These are phyloP conservation scores for Anguilla obscura DNA, from an alignment of 2,797 vertebrate species.

Conservation along the genomic window DNA sequence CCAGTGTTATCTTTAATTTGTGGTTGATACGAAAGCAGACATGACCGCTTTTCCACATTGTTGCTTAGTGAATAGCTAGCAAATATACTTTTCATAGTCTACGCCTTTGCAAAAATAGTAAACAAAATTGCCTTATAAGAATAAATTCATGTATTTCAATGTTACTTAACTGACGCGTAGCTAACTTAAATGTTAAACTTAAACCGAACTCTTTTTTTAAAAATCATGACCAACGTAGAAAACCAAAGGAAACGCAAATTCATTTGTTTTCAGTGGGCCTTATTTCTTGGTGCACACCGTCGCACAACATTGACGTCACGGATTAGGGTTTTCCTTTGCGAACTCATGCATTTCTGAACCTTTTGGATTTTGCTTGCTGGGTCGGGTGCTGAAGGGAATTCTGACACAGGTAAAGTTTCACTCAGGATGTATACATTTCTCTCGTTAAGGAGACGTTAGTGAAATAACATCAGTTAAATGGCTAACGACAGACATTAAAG, in stretches of 20 bases:
- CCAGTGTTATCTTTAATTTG: neutral
- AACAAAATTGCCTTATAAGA: neutral
- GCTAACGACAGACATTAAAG: neutral
- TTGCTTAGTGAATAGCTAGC: neutral
- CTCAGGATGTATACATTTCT: neutral
- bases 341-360: neutral
- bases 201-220: neutral
- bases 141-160: neutral
- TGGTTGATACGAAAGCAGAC: neutral
- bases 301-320: conserved; percentile 22
- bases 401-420: conserved; percentile 13
- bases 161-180: neutral
- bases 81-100: neutral
- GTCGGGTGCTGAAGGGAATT: neutral
- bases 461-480: neutral
- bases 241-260: neutral
- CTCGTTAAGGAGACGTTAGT: neutral
- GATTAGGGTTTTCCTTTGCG: neutral
- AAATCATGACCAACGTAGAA: neutral
- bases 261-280: neutral
- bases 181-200: neutral
- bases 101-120: neutral
- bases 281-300: conserved; percentile 26
- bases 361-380: neutral
- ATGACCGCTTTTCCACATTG: neutral